These are phyloP conservation scores for Leptinotarsa texana DNA, from an alignment of 1,140 invertebrate species.

Conservation along the genomic window DNA sequence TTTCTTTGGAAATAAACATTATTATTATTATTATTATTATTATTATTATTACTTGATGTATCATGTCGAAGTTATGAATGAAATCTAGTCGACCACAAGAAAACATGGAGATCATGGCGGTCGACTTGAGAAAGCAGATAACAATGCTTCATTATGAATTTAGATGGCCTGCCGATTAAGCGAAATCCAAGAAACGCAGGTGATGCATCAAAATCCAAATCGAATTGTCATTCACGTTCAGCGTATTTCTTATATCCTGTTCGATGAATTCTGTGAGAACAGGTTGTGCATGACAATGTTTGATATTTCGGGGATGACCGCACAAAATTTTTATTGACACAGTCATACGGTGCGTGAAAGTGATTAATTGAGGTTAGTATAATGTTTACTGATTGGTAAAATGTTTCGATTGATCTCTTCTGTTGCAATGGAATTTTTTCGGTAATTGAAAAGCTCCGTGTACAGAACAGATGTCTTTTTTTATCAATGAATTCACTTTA, in stretches of 20 bases:
- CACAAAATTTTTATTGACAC: not conserved
- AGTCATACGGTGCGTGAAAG: no score
- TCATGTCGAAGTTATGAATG: not conserved
- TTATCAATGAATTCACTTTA: no score
- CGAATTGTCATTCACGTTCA: not conserved
- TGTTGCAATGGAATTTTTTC: no score
- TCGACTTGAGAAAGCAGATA: conserved; percentile 1
- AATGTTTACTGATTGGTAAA: no score
- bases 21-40: no score
- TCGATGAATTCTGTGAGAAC: not conserved
- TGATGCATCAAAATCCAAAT: not conserved
- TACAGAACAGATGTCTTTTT: no score
- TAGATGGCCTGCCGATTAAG: not conserved
- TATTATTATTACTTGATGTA: not conserved
- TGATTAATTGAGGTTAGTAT: no score
- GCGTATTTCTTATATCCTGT: not conserved
- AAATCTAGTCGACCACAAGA: not conserved
- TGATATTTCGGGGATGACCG: not conserved
- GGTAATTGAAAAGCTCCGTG: no score
- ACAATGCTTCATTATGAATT: conserved; percentile 1
- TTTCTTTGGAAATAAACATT: no score
- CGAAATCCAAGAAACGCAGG: not conserved
- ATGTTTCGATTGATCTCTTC: no score
- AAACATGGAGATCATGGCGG: not conserved
- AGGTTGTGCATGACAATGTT: conserved; percentile 1